Base-by-base conservation (phyloP, 92 coral and sea anemone species). In the Parazoanthus swiftii region DNA sequence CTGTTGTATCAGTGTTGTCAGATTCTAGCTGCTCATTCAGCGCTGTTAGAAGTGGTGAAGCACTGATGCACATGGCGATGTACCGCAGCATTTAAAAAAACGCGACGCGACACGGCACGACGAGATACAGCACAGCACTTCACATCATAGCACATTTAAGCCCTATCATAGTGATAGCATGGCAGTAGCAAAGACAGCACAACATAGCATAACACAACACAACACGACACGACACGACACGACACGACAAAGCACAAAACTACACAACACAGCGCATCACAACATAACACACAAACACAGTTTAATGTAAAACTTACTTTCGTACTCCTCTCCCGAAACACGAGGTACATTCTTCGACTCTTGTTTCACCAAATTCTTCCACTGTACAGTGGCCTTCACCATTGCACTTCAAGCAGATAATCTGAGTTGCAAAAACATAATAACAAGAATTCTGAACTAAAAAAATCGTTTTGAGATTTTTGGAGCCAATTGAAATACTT, bases 281-380 rank as follows among this genome's bases (percentile, higher is more conserved):
- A 51, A 51, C 15, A 51, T 16, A 51, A 51, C 58, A 51, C 10
- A 4, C 50, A 46, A 46, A 8, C 33, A 8, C 50, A 46, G 50
- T 29, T 29, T 29, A 29, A 29, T 29, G 33, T 29, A 46, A 5
- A 10, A 39, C 80, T 76, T 76, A 76, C 80, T 43, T 46, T 23
- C 35, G 51, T 23, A 39, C 15, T 76, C 80, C 80, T 23, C 80
- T 76, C 5, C 80, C 80, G 14, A 39, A 43, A 46, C 80, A 76
- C 8, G 80, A 37, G 13, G 80, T 76, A 42, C 80, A 76, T 43
- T 76, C 80, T 76, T 76, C 80, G 37, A 46, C 25, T 25, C 21
- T 76, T 9, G 56, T 76, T 76, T 76, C 80, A 23, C 48, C 80
- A 43, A 5, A 43, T 4, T 76, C 80, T 39, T 23, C 46, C 33